phyloP scores from a whole-genome alignment of 1,140 invertebrate species.

The Nebria ingens region DNA sequence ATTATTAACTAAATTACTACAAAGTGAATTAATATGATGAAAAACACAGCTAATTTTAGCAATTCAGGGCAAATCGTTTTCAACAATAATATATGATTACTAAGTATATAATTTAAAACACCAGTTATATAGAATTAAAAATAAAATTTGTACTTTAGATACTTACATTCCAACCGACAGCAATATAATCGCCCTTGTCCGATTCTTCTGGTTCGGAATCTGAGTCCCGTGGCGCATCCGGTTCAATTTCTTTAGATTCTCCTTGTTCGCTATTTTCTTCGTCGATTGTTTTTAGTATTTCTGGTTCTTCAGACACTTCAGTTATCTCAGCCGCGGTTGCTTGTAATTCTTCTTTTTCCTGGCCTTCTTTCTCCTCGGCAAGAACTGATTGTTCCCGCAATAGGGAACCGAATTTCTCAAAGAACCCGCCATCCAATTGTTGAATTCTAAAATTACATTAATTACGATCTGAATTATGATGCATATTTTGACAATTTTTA shows the following conservation, averaged over 20 bases:
- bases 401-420: slow-evolving; percentile 65
- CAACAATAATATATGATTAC: too few species aligned
- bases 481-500: too few species aligned
- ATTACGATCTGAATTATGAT: too few species aligned
- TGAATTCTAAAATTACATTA: slow-evolving; percentile 63
- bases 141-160: too few species aligned
- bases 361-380: slow-evolving; percentile 22
- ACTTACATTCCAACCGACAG: slow-evolving; percentile 64
- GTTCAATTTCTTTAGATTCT: slow-evolving; percentile 29
- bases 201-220: slow-evolving; percentile 41
- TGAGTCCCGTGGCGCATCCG: slow-evolving; percentile 36
- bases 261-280: slow-evolving; percentile 35
- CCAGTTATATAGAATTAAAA: too few species aligned
- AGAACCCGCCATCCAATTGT: slow-evolving; percentile 67
- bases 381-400: slow-evolving; percentile 46
- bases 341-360: slow-evolving; percentile 32
- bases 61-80: too few species aligned
- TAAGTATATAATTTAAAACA: too few species aligned
- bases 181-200: slow-evolving; percentile 47
- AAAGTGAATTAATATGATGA: too few species aligned
- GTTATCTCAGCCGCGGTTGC: slow-evolving; percentile 25
- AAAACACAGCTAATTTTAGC: too few species aligned
- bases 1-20: too few species aligned
- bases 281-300: slow-evolving; percentile 26
- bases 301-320: slow-evolving; percentile 19